These are phyloP conservation scores for Anorthoa munda DNA, from an alignment of 2,888 invertebrate genomes.

Conservation along the genomic window DNA sequence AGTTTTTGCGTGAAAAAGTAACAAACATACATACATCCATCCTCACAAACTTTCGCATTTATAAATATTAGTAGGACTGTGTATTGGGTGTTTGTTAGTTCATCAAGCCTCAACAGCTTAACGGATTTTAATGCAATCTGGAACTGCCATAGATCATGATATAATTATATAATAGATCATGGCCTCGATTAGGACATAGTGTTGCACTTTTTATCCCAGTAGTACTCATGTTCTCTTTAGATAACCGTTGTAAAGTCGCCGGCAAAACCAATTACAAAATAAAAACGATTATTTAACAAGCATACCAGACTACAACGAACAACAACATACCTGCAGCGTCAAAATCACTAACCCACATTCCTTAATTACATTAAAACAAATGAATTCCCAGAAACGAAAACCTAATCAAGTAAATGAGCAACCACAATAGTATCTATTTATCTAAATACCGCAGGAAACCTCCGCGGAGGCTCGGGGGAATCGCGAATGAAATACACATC, in stretches of 20 bases:
- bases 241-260: neutral
- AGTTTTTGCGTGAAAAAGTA: no score
- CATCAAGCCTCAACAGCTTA: no score
- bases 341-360: conserved; percentile 48
- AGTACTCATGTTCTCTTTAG: neutral
- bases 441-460: conserved; percentile 70
- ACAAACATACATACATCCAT: no score
- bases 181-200: no score
- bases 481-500: conserved; percentile 81
- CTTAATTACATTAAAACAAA: conserved; percentile 50
- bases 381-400: conserved; percentile 34
- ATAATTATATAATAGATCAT: no score
- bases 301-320: no score
- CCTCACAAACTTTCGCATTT: no score
- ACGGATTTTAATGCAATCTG: no score
- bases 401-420: conserved; percentile 60
- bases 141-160: no score
- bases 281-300: neutral
- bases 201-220: neutral
- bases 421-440: conserved; percentile 65
- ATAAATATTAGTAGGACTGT: no score
- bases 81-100: no score
- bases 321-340: neutral
- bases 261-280: neutral
- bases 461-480: conserved; percentile 75